These are phyloP conservation scores for Myotis vivesi DNA, from an alignment of 2,797 vertebrate genomes.

Conservation along the genomic window DNA sequence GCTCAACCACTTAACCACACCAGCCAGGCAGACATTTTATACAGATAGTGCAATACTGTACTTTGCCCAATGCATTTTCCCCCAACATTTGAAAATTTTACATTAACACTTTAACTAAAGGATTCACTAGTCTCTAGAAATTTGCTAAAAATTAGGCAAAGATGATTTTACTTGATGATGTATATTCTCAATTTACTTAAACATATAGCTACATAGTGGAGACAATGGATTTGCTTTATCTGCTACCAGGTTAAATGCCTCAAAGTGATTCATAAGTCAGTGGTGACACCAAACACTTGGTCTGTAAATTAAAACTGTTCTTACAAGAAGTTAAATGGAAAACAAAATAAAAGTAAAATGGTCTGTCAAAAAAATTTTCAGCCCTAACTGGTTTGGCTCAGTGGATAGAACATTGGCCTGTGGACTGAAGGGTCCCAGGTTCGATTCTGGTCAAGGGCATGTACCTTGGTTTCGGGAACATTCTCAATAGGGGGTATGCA, in stretches of 20 bases:
- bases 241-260: neutral
- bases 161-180: neutral
- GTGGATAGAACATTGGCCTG: no score
- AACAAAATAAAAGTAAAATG: neutral
- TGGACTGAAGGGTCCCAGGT: no score
- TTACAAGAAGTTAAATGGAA: neutral
- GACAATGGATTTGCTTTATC: neutral
- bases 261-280: neutral
- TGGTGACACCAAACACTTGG: neutral
- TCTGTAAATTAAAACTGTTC: neutral
- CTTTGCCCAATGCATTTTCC: neutral
- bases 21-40: neutral
- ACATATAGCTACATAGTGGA: neutral
- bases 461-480: no score
- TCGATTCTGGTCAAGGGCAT: no score
- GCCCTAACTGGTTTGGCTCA: no score
- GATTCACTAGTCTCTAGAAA: neutral
- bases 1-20: no score
- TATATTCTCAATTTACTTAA: neutral
- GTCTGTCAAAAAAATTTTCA: neutral
- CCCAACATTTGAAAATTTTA: neutral
- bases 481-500: no score
- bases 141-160: neutral
- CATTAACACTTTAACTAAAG: neutral
- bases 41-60: neutral